Percentiles rank a stretch among this genome's conserved stretches.
These are phyloP conservation scores for Peromyscus leucopus DNA, from an alignment of 2,113 vertebrate genomes.

Conservation along the genomic window DNA sequence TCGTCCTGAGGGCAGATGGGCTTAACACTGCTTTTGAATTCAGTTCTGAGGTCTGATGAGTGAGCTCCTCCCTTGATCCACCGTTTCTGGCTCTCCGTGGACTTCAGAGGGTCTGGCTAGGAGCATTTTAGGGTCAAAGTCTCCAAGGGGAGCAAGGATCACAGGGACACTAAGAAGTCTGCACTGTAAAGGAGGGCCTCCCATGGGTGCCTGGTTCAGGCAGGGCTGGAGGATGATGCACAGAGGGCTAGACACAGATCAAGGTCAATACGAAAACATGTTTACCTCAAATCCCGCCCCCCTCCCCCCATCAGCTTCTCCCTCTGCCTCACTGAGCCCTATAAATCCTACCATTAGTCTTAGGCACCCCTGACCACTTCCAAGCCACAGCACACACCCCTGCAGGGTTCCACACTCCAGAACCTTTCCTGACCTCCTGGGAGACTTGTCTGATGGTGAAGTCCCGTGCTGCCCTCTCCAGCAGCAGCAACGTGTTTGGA, in stretches of 20 bases:
- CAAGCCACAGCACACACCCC: neutral
- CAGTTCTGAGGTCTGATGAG: conserved; percentile 63
- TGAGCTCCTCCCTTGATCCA: conserved; percentile 7
- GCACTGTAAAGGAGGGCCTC: neutral
- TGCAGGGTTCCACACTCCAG: neutral
- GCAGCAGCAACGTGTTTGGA: rapidly evolving
- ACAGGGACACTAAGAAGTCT: neutral
- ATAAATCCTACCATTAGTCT: rapidly evolving
- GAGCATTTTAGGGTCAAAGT: neutral
- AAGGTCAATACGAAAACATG: neutral
- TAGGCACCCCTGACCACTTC: neutral
- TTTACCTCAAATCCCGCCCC: neutral
- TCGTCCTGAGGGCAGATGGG: conserved; percentile 62
- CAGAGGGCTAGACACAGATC: neutral
- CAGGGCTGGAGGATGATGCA: rapidly evolving
- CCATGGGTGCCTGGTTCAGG: rapidly evolving
- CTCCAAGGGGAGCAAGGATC: neutral
- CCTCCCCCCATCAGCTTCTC: neutral
- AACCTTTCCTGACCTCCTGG: neutral
- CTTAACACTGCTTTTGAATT: conserved; percentile 67
- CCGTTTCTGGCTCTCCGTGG: conserved; percentile 27
- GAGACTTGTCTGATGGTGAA: neutral
- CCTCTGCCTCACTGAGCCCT: neutral
- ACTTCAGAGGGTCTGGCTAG: conserved; percentile 27
- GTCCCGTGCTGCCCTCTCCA: too few relatives aligned